Conservation (phyloP, 1,140 invertebrate genomes). For the Papilio xuthus region DNA sequence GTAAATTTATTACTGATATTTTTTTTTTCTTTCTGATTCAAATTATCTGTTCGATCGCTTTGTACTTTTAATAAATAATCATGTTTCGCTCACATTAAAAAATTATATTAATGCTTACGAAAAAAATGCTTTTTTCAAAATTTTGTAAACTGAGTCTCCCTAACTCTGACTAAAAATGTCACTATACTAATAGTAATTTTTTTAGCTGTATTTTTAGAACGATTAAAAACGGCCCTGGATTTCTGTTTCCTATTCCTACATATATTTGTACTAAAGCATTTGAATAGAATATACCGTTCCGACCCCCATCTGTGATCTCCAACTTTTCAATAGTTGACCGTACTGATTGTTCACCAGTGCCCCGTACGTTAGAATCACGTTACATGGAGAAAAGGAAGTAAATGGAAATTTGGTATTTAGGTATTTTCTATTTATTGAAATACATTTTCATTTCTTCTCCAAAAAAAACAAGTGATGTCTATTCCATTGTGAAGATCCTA, state of each 20-base stretch:
- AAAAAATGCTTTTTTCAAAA: too few species aligned
- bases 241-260: not conserved
- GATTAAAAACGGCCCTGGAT: constrained; percentile 13
- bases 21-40: too few species aligned
- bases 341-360: constrained; percentile 19
- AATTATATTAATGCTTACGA: too few species aligned
- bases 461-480: not conserved
- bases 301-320: constrained; percentile 29
- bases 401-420: not conserved
- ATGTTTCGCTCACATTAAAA: too few species aligned
- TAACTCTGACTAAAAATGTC: not conserved
- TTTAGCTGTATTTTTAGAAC: not conserved
- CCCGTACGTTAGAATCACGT: constrained; percentile 11
- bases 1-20: too few species aligned
- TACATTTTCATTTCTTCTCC: not conserved
- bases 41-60: too few species aligned
- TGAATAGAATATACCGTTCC: constrained; percentile 24
- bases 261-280: constrained; percentile 20
- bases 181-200: not conserved
- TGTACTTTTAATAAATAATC: too few species aligned
- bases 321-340: constrained; percentile 31
- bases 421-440: not conserved
- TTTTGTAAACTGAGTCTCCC: not conserved
- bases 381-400: not conserved
- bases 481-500: too few species aligned